Conservation (phyloP, 2,797 vertebrate genomes). For the Malacoctenus gilli region DNA sequence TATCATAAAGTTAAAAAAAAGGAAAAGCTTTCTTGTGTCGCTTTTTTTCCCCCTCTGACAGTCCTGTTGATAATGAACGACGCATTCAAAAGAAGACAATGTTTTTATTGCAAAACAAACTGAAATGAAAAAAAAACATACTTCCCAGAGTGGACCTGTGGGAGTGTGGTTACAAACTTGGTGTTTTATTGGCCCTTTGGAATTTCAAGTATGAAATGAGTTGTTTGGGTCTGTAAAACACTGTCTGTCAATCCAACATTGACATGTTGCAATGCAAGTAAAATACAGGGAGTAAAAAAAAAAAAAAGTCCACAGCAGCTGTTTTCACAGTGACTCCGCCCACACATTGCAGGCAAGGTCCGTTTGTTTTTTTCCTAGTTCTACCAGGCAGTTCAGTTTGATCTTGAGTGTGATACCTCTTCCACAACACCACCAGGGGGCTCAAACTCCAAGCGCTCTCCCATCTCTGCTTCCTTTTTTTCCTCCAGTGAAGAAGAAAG, state of each 20-base stretch:
- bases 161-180: background rate
- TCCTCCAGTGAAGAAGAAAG: slow-evolving; percentile 21
- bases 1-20: slow-evolving; percentile 46
- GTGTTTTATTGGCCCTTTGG: background rate
- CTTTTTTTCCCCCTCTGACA: slow-evolving; percentile 12
- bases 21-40: background rate
- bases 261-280: slow-evolving; percentile 37
- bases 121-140: slow-evolving; percentile 22
- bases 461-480: slow-evolving; percentile 1
- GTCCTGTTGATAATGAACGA: slow-evolving; percentile 16
- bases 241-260: slow-evolving; percentile 12
- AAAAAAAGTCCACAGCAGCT: slow-evolving; percentile 8
- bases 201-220: slow-evolving; percentile 24
- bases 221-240: slow-evolving; percentile 1
- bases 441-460: slow-evolving; percentile 13
- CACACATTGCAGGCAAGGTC: background rate
- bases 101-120: slow-evolving; percentile 45
- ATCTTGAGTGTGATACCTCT: slow-evolving; percentile 4
- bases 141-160: slow-evolving; percentile 32
- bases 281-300: background rate
- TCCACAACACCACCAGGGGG: background rate
- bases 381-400: background rate
- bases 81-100: background rate
- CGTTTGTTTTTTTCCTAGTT: background rate
- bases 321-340: slow-evolving; percentile 26